These are phyloP conservation scores for Monopis laevigella DNA, from an alignment of 2,888 invertebrate species.

Conservation along the genomic window DNA sequence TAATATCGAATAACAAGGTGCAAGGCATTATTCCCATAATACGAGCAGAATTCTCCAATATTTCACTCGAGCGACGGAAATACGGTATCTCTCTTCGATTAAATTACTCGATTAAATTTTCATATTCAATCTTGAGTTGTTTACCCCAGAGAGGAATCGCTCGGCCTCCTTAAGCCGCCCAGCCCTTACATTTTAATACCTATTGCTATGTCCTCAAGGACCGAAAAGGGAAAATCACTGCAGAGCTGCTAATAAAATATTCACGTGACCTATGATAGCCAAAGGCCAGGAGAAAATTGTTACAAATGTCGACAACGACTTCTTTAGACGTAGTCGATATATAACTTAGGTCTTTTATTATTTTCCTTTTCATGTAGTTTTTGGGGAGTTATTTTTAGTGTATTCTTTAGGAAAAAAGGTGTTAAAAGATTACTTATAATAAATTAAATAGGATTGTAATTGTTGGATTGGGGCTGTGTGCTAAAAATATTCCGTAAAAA, in stretches of 20 bases:
- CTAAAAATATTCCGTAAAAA: too few relatives aligned
- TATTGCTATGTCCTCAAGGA: conserved; percentile 14
- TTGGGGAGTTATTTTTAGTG: too few relatives aligned
- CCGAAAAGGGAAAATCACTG: conserved; percentile 14
- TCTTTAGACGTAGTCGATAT: conserved; percentile 9
- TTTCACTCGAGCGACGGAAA: conserved; percentile 28
- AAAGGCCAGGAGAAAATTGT: conserved; percentile 14
- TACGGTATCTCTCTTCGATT: conserved; percentile 62
- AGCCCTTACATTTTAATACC: conserved; percentile 13
- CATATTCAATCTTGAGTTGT: conserved; percentile 82
- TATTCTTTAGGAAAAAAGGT: too few relatives aligned
- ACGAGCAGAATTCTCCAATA: conserved; percentile 37
- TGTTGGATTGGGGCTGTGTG: too few relatives aligned
- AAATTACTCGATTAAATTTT: conserved; percentile 81
- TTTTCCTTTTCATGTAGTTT: too few relatives aligned
- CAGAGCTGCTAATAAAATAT: conserved; percentile 27
- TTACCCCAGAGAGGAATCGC: conserved; percentile 65
- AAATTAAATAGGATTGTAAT: too few relatives aligned
- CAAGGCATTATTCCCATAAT: too few relatives aligned
- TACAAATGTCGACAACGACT: conserved; percentile 1
- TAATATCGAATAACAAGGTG: too few relatives aligned
- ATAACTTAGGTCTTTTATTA: too few relatives aligned
- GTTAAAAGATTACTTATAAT: too few relatives aligned
- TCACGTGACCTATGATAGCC: conserved; percentile 24
- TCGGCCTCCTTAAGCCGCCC: conserved; percentile 8